Conservation (phyloP, 2,797 vertebrate genomes). For the Sebastolobus altivelis region DNA sequence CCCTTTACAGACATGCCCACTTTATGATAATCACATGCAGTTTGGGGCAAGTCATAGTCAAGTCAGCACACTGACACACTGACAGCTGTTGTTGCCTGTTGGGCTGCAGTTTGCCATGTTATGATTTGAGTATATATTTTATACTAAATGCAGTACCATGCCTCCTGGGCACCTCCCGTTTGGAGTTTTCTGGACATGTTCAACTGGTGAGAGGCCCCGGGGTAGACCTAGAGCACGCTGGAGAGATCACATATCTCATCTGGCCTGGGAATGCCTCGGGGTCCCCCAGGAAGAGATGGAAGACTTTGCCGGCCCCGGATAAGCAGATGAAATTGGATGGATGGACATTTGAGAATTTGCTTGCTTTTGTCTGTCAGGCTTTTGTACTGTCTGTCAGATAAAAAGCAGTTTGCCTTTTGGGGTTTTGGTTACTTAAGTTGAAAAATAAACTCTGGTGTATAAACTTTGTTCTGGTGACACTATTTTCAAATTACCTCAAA, state of each 20-base stretch:
- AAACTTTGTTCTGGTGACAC: not conserved
- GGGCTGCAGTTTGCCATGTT: no score
- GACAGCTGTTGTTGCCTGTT: no score
- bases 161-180: not conserved
- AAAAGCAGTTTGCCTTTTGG: not conserved
- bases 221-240: not conserved
- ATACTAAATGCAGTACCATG: not conserved
- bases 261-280: not conserved
- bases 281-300: not conserved
- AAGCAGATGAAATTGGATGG: not conserved
- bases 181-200: not conserved
- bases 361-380: not conserved
- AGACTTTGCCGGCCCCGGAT: not conserved
- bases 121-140: no score
- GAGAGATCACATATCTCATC: not conserved
- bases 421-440: not conserved
- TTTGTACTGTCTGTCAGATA: not conserved
- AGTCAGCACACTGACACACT: no score
- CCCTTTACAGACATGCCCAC: no score
- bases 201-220: not conserved
- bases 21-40: no score
- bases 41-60: no score
- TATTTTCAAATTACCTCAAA: not conserved
- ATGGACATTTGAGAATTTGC: not conserved
- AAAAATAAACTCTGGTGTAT: not conserved